Evolutionary conservation across 2,113 vertebrate genomes (phyloP), one percentile per base, ranked within the genome.

Genomic region (Thryonomys swinderianus): DNA sequence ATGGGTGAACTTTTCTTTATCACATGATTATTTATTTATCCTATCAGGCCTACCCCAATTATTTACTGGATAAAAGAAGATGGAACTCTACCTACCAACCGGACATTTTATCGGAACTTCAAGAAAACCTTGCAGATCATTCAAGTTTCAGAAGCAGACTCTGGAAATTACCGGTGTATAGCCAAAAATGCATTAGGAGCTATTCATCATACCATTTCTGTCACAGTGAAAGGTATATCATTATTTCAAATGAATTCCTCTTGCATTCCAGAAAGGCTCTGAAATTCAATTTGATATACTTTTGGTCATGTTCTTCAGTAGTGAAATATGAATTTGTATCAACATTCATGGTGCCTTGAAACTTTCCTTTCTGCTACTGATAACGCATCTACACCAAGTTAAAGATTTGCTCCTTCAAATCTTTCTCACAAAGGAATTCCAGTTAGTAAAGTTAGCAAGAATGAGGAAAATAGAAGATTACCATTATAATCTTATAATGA

Each of bases 61-160:
- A 98, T 99, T 93, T 99, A 98, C 45, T 99, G 99, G 99, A 98
- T 97, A 95, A 99, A 99, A 98, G 98, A 99, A 89, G 99, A 99
- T 32, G 99, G 99, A 14, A 99, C 98, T 11, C 97, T 99, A 73
- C 99, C 99, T 3, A 87, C 92, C 78, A 98, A 98, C 61, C 98
- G 99, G 93, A 98, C 98, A 0, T 99, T 98, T 95, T 99, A 98
- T 97, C 98, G 98, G 97, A 99, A 99, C 97, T 99, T 99, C 97
- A 98, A 99, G 95, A 99, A 99, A 98, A 99, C 99, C 4, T 98
- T 99, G 45, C 99, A 98, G 87, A 99, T 99, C 32, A 90, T 93
- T 93, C 98, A 99, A 40, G 99, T 99, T 96, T 99, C 99, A 0
- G 99, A 99, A 96, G 98, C 99, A 2, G 99, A 99, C 73, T 99